Percentiles rank a stretch among this genome's conserved stretches.
Conservation (phyloP, 2,113 vertebrate genomes). For the Microtus montanus region DNA sequence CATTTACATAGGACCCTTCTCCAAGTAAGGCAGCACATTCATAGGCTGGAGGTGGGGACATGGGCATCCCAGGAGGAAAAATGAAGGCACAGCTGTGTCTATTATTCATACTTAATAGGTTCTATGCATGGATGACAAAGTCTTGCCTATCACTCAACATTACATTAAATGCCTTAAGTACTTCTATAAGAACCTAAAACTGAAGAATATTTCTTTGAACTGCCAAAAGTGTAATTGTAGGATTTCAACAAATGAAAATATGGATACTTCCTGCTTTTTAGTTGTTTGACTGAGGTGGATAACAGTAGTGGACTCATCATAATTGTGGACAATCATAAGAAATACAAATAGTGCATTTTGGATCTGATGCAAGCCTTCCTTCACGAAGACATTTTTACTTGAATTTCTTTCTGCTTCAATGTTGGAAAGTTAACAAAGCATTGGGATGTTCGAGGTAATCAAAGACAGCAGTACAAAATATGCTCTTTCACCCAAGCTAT, state of each 20-base stretch:
- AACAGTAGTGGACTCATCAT: constrained; percentile 48
- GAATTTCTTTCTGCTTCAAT: constrained; percentile 56
- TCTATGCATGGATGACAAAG: not conserved
- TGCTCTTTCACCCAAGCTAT: constrained; percentile 28
- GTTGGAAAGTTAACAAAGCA: constrained; percentile 71
- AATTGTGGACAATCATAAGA: not conserved
- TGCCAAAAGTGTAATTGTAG: not conserved
- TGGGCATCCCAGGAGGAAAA: not conserved
- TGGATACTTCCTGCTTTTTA: constrained; percentile 52
- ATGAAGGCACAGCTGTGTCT: not conserved
- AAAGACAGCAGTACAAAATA: constrained; percentile 43
- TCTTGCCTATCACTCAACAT: not conserved
- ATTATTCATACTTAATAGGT: not conserved
- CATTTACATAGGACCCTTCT: not conserved
- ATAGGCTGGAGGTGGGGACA: not conserved
- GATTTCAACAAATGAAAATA: constrained; percentile 18
- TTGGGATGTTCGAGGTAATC: constrained; percentile 63
- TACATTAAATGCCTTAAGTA: not conserved
- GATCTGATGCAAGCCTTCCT: constrained; percentile 46
- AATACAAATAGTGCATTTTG: not conserved
- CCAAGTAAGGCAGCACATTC: not conserved
- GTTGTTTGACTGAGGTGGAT: constrained; percentile 73
- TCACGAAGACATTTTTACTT: constrained; percentile 61
- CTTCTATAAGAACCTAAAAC: not conserved
- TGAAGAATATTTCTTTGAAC: constrained; percentile 34